Conservation (phyloP, 2,888 invertebrate species). For the Lasius platythorax region DNA sequence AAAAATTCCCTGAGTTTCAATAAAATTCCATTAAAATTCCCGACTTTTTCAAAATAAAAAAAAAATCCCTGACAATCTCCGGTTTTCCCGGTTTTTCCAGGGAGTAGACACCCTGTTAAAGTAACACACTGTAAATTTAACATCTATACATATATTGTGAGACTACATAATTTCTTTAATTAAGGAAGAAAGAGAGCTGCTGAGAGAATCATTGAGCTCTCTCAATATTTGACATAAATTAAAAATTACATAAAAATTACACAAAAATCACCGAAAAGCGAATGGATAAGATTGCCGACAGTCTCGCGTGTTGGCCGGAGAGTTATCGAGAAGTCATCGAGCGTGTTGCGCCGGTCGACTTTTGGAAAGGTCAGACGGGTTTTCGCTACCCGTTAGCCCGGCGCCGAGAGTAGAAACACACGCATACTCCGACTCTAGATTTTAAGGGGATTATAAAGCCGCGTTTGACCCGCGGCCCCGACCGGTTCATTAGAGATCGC, state of each 20-base stretch:
- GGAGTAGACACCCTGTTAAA: not conserved
- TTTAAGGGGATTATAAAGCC: slow-evolving; percentile 63
- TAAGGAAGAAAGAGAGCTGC: not conserved
- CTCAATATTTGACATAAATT: not conserved
- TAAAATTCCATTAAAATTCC: too few relatives aligned
- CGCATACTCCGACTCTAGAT: slow-evolving; percentile 45
- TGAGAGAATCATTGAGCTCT: not conserved
- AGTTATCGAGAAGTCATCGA: slow-evolving; percentile 79
- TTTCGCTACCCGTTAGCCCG: slow-evolving; percentile 64
- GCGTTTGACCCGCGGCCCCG: slow-evolving; percentile 63
- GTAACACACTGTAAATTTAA: not conserved
- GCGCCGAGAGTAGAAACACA: slow-evolving; percentile 56
- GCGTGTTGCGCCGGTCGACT: slow-evolving; percentile 62
- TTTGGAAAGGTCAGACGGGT: slow-evolving; percentile 68
- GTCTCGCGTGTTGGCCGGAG: slow-evolving; percentile 75
- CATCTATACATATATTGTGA: not conserved
- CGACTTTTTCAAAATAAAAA: too few relatives aligned
- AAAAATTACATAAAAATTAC: not conserved
- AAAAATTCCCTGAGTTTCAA: too few relatives aligned
- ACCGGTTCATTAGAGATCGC: slow-evolving; percentile 63
- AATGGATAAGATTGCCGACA: slow-evolving; percentile 66
- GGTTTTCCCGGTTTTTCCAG: too few relatives aligned
- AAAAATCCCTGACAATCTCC: too few relatives aligned
- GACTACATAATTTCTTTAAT: not conserved
- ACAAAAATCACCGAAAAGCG: not conserved